Evolutionary conservation across 2,888 invertebrate species (phyloP).

Genomic region (Lasioglossum leucozonium): DNA sequence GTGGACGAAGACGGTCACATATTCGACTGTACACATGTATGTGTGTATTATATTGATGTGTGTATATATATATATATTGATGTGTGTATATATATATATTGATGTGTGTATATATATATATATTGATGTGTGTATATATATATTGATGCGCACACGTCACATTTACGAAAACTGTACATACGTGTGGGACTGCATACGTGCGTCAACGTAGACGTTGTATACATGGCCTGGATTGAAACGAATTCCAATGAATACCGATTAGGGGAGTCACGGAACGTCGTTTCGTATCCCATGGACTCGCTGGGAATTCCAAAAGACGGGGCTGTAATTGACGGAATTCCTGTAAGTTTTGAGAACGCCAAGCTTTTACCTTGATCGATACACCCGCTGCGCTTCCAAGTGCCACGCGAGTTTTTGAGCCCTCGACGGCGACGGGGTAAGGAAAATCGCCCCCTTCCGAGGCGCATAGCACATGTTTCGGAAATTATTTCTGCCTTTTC

Average conservation of each 20-base stretch:
- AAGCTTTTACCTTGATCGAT: conserved; percentile 59
- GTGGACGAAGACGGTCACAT: conserved; percentile 55
- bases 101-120: too few relatives aligned
- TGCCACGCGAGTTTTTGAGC: conserved; percentile 42
- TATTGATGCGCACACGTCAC: neutral
- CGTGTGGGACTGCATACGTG: neutral
- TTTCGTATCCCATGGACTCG: conserved; percentile 53
- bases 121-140: too few relatives aligned
- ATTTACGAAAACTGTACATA: neutral
- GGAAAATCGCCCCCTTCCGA: neutral
- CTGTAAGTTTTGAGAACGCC: conserved; percentile 53
- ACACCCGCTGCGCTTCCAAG: conserved; percentile 34
- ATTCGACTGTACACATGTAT: neutral
- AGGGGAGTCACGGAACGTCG: conserved; percentile 62
- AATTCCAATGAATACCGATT: conserved; percentile 74
- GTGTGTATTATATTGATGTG: too few relatives aligned
- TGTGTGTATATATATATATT: too few relatives aligned
- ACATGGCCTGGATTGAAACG: conserved; percentile 53
- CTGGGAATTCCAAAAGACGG: conserved; percentile 64
- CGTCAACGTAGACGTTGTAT: neutral
- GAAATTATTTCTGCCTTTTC: neutral
- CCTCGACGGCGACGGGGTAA: neutral
- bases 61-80: too few relatives aligned
- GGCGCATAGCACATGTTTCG: neutral
- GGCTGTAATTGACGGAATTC: conserved; percentile 61